Conservation (phyloP, 1,140 invertebrate species). For the Drusus annulatus region DNA sequence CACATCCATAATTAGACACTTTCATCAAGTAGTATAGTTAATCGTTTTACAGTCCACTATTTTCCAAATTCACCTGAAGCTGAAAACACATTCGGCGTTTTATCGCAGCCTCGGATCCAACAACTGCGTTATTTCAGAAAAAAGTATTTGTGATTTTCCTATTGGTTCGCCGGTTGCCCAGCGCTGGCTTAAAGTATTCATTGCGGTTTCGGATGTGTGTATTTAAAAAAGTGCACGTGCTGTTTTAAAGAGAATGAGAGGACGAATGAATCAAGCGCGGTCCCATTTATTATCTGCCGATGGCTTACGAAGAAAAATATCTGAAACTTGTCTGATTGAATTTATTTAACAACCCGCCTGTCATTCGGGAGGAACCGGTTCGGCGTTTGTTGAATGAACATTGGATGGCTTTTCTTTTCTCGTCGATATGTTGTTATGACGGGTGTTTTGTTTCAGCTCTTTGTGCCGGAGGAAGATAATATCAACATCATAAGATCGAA, state of each 20-base stretch:
- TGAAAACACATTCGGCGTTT: too few species aligned
- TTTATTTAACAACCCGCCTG: neutral
- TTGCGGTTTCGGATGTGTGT: neutral
- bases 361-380: slow-evolving; percentile 7
- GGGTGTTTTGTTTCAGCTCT: neutral
- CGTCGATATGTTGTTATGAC: neutral
- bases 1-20: too few species aligned
- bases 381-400: slow-evolving; percentile 7
- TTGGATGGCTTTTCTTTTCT: neutral
- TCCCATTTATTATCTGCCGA: neutral
- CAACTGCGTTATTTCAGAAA: too few species aligned
- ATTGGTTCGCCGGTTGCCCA: too few species aligned
- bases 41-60: too few species aligned
- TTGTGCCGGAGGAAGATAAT: too few species aligned
- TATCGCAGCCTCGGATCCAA: too few species aligned
- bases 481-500: too few species aligned
- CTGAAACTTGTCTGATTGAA: slow-evolving; percentile 18
- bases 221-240: slow-evolving; percentile 5
- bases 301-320: slow-evolving; percentile 18
- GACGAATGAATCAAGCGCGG: neutral
- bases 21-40: too few species aligned
- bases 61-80: too few species aligned
- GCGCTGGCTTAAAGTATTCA: neutral
- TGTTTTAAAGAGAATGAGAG: neutral
- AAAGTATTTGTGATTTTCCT: too few species aligned